Percentiles rank a stretch among this genome's conserved stretches.
phyloP scores from a whole-genome alignment of 1,140 invertebrate species.

The Apocrypta bakeri region DNA sequence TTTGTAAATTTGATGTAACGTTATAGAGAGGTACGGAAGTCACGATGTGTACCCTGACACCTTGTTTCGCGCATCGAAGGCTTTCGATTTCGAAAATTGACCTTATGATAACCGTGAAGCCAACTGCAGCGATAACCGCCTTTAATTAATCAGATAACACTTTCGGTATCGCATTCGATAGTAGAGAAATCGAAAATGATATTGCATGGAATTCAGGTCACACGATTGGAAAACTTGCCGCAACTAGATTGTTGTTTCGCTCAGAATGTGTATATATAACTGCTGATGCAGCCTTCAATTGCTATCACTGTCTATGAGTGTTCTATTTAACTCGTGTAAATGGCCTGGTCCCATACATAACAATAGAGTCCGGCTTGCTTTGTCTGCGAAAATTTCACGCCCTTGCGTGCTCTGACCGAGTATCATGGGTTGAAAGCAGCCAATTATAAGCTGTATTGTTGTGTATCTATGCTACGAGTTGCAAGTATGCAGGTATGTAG shows the following conservation, averaged over 20 bases:
- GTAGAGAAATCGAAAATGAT: slow-evolving; percentile 13
- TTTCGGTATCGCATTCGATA: background rate
- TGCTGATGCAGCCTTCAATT: background rate
- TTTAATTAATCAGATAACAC: slow-evolving; percentile 46
- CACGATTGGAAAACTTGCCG: background rate
- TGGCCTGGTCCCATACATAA: background rate
- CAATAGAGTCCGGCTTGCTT: background rate
- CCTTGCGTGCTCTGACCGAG: background rate
- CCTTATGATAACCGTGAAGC: background rate
- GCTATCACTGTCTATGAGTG: background rate
- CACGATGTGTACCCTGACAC: background rate
- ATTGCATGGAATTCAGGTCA: slow-evolving; percentile 16
- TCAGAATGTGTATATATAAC: background rate
- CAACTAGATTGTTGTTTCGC: background rate
- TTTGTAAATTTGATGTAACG: no score
- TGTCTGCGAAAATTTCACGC: background rate
- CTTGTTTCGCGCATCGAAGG: background rate
- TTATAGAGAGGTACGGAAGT: no score
- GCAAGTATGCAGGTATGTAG: background rate
- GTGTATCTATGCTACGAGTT: background rate
- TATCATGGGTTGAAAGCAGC: background rate
- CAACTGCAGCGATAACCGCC: background rate
- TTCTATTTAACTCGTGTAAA: background rate
- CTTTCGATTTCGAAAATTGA: background rate
- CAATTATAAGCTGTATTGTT: background rate